Conservation (phyloP, 2,888 invertebrate species). For the Tetrapedia diversipes region DNA sequence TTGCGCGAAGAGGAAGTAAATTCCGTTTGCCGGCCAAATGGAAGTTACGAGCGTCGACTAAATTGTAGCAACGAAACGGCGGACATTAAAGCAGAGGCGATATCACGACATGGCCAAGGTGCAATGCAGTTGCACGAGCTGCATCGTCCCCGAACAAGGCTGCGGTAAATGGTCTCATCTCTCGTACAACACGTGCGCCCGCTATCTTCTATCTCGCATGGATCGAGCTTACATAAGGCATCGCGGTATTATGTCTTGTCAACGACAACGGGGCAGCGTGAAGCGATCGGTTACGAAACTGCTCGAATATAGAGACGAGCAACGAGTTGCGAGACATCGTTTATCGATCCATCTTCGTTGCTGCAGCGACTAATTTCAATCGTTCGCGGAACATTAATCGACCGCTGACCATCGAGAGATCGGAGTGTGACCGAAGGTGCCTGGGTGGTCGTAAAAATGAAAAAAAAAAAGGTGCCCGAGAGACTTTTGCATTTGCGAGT, state of each 20-base stretch:
- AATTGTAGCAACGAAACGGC: no score
- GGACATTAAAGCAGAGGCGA: no score
- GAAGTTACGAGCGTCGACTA: no score
- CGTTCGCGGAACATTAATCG: no score
- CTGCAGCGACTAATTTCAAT: no score
- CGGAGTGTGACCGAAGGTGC: background rate
- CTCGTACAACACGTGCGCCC: conserved; percentile 51
- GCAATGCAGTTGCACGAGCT: conserved; percentile 46
- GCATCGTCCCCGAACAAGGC: conserved; percentile 54
- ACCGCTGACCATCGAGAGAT: background rate
- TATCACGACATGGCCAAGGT: conserved; percentile 53
- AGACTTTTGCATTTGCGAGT: no score
- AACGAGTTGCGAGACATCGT: background rate
- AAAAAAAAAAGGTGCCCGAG: no score
- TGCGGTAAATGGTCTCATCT: conserved; percentile 58
- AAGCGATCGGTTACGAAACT: conserved; percentile 53
- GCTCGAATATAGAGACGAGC: conserved; percentile 12
- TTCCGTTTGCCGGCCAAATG: conserved; percentile 25
- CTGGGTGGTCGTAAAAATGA: no score
- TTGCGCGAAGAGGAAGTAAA: conserved; percentile 2
- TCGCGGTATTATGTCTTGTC: conserved; percentile 53
- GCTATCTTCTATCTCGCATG: conserved; percentile 42
- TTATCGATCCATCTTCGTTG: no score
- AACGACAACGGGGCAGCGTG: conserved; percentile 50
- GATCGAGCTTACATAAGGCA: conserved; percentile 60